Evolutionary conservation across 2,888 invertebrate species (phyloP).

Genomic region (Heliconius aoede): DNA sequence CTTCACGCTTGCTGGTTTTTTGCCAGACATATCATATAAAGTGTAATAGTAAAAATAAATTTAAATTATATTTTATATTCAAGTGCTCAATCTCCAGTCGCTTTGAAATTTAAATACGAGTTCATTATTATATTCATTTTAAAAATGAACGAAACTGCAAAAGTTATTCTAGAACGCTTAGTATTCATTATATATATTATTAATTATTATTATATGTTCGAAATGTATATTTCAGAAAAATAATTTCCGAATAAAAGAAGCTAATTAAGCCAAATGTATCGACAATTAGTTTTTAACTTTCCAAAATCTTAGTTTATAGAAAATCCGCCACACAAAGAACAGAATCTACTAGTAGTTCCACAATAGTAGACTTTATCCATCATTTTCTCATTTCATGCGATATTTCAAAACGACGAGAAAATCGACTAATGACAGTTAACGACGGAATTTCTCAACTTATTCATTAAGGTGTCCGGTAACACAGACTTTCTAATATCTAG

Average conservation of each 20-base stretch:
- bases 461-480: slow-evolving; percentile 54
- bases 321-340: background rate
- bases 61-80: slow-evolving; percentile 25
- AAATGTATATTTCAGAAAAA: no score
- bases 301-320: background rate
- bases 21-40: slow-evolving; percentile 35
- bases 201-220: background rate
- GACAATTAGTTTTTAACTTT: background rate
- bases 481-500: slow-evolving; percentile 54
- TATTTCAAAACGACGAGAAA: slow-evolving; percentile 49
- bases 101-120: slow-evolving; percentile 1
- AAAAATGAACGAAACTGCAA: background rate
- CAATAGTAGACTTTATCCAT: slow-evolving; percentile 39
- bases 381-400: slow-evolving; percentile 45
- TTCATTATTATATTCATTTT: background rate
- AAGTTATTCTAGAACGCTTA: background rate
- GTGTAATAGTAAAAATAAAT: slow-evolving; percentile 24
- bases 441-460: slow-evolving; percentile 56
- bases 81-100: background rate
- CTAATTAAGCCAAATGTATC: background rate
- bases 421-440: slow-evolving; percentile 55
- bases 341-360: background rate
- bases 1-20: slow-evolving; percentile 40
- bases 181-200: background rate
- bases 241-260: background rate